Conservation (phyloP, 2,113 vertebrate genomes). For the Alethe diademata region DNA sequence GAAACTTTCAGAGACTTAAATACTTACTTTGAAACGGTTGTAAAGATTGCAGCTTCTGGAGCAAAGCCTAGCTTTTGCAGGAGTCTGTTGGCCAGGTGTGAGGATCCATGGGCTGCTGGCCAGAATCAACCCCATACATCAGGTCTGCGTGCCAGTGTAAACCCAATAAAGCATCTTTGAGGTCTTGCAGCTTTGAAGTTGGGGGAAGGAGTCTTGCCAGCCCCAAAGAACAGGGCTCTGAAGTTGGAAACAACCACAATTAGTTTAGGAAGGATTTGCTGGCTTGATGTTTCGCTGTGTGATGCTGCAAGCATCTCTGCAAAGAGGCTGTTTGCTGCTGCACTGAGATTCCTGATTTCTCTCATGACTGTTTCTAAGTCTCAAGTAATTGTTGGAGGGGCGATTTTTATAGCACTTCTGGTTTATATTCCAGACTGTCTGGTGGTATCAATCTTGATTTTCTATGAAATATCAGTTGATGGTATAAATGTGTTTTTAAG, state of each 20-base stretch:
- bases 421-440: background rate
- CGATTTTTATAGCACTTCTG: background rate
- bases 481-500: background rate
- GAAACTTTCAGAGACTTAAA: background rate
- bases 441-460: background rate
- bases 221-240: background rate
- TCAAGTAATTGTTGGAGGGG: background rate
- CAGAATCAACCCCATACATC: constrained; percentile 9
- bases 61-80: constrained; percentile 34
- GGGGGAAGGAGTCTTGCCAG: background rate
- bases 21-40: constrained; percentile 21
- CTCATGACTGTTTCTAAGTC: background rate
- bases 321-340: background rate
- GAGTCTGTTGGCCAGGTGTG: constrained; percentile 27
- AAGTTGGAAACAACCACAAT: background rate
- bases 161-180: background rate
- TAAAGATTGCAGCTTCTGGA: constrained; percentile 50
- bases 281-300: background rate
- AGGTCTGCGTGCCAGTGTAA: constrained; percentile 1
- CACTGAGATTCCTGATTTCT: background rate
- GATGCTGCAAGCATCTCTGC: background rate
- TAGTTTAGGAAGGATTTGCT: background rate
- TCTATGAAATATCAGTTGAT: background rate
- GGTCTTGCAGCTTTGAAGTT: background rate
- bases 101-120: background rate